Conservation (phyloP, 2,888 invertebrate genomes). For the Lordiphosa andalusiaca region DNA sequence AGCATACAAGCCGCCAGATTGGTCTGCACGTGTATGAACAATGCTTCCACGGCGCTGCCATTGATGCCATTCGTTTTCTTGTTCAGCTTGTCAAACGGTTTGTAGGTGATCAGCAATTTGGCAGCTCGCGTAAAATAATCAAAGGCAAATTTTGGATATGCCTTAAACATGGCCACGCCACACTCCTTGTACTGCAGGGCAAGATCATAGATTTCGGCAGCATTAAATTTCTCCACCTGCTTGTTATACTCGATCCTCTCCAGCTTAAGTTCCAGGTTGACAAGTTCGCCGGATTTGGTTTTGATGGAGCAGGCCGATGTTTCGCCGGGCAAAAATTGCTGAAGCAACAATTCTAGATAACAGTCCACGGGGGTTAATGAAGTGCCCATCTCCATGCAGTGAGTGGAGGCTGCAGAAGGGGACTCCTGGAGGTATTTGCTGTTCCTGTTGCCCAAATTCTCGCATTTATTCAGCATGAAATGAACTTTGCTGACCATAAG, state of each 20-base stretch:
- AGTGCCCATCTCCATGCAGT: slow-evolving; percentile 79
- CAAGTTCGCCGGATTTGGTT: slow-evolving; percentile 57
- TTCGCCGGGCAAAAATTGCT: slow-evolving; percentile 81
- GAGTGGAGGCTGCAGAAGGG: neutral
- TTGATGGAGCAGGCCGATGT: slow-evolving; percentile 79
- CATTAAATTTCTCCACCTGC: slow-evolving; percentile 80
- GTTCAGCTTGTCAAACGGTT: slow-evolving; percentile 81
- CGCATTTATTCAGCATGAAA: slow-evolving; percentile 58
- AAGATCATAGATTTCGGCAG: slow-evolving; percentile 78
- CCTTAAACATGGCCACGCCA: slow-evolving; percentile 85
- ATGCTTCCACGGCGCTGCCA: slow-evolving; percentile 81
- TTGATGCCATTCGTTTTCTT: slow-evolving; percentile 75
- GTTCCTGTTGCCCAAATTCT: slow-evolving; percentile 58
- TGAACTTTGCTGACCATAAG: slow-evolving; percentile 69
- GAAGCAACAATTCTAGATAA: slow-evolving; percentile 80
- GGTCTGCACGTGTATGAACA: slow-evolving; percentile 87
- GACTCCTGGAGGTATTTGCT: slow-evolving; percentile 45
- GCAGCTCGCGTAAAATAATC: slow-evolving; percentile 87
- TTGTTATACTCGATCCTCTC: slow-evolving; percentile 77
- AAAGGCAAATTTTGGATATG: slow-evolving; percentile 86
- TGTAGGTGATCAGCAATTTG: slow-evolving; percentile 86
- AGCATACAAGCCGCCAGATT: slow-evolving; percentile 92
- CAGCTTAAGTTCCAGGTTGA: slow-evolving; percentile 79
- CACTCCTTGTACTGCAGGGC: slow-evolving; percentile 81
- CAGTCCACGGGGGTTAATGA: slow-evolving; percentile 80